phyloP scores from a whole-genome alignment of 2,888 invertebrate genomes.

The Labia minor region DNA sequence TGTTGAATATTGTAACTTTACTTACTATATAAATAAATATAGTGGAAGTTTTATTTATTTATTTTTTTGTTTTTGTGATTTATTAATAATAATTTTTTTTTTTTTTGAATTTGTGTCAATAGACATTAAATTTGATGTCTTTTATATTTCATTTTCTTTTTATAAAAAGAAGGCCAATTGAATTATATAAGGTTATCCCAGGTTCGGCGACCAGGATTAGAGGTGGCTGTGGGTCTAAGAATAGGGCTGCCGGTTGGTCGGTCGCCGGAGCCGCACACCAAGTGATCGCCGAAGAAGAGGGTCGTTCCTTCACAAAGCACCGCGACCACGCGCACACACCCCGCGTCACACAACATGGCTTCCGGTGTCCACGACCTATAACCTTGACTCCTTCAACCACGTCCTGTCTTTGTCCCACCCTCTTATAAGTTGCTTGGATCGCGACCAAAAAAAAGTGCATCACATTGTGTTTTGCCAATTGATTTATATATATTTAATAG shows the following conservation, averaged over 20 bases:
- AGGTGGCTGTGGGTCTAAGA: not conserved
- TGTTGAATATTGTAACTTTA: too few species aligned
- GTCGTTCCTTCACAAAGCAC: not conserved
- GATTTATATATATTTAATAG: not conserved
- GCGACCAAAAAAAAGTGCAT: not conserved
- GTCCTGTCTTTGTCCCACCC: not conserved
- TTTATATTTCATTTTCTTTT: too few species aligned
- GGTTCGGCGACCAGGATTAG: not conserved
- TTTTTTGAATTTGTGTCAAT: too few species aligned
- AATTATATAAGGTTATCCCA: constrained; percentile 13
- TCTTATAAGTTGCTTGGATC: not conserved
- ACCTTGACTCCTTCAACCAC: not conserved
- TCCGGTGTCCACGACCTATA: not conserved
- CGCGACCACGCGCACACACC: not conserved
- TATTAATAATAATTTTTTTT: too few species aligned
- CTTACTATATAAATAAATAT: too few species aligned
- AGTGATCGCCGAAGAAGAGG: not conserved
- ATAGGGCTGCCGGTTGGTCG: not conserved
- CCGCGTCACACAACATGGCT: constrained; percentile 9
- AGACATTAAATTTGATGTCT: too few species aligned
- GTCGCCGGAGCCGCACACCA: not conserved
- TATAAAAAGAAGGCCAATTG: too few species aligned
- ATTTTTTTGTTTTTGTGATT: too few species aligned
- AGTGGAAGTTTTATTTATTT: too few species aligned
- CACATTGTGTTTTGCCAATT: not conserved